Evolutionary conservation across 2,888 invertebrate species (phyloP).

Genomic region (Melikaiella ostensackeni): DNA sequence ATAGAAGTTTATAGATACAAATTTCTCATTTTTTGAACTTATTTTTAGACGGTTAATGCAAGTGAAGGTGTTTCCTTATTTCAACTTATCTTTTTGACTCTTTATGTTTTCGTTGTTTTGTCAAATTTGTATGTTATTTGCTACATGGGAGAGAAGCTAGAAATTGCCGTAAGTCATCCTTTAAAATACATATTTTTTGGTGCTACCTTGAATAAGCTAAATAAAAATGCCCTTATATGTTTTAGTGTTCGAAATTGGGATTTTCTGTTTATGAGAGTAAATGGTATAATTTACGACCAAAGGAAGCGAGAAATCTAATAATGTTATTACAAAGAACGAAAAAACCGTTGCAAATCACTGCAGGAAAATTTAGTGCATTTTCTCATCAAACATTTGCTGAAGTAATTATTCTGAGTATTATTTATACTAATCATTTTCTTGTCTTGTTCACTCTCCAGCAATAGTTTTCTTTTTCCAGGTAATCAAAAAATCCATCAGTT

Average conservation of each 20-base stretch:
- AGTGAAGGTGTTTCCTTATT: background rate
- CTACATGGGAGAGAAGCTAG: constrained; percentile 3
- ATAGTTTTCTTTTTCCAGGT: constrained; percentile 38
- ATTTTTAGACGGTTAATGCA: background rate
- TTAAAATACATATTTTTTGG: background rate
- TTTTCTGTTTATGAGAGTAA: constrained; percentile 56
- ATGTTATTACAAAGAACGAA: constrained; percentile 55
- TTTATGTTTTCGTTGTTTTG: background rate
- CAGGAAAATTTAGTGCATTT: constrained; percentile 64
- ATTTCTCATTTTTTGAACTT: background rate
- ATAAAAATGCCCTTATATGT: background rate
- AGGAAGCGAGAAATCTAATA: constrained; percentile 53
- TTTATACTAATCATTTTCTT: background rate
- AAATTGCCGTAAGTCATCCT: background rate
- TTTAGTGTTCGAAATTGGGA: constrained; percentile 58
- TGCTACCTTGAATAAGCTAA: no score
- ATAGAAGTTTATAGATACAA: no score
- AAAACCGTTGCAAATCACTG: constrained; percentile 62
- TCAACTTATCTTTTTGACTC: constrained; percentile 43
- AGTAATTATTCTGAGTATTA: constrained; percentile 50
- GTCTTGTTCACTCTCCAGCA: no score
- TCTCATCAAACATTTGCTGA: constrained; percentile 61
- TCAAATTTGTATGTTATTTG: constrained; percentile 12
- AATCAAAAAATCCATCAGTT: constrained; percentile 46
- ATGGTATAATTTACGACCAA: constrained; percentile 59